These are phyloP conservation scores for Phasia obesa DNA, from an alignment of 2,888 invertebrate genomes.

Conservation along the genomic window DNA sequence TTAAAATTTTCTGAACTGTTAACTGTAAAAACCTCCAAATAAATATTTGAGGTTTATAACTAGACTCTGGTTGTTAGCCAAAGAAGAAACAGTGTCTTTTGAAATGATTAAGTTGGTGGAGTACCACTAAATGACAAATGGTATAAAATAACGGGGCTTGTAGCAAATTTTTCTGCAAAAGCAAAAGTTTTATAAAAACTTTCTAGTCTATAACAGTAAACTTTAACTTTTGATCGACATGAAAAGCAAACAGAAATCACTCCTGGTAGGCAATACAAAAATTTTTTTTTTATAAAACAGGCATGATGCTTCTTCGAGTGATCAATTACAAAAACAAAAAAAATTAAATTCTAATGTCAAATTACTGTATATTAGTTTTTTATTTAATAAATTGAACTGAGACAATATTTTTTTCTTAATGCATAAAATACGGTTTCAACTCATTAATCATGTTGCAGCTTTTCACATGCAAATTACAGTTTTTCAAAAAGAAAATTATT, in stretches of 20 bases:
- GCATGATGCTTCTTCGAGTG: background rate
- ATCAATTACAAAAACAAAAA: slow-evolving; percentile 4
- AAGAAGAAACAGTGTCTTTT: too few species aligned
- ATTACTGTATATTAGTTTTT: slow-evolving; percentile 48
- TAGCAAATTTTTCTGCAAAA: too few species aligned
- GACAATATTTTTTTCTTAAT: background rate
- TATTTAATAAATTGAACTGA: slow-evolving; percentile 9
- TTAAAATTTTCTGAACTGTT: too few species aligned
- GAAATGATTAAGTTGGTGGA: too few species aligned
- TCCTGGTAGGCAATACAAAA: background rate
- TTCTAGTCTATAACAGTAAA: too few species aligned
- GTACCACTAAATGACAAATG: too few species aligned
- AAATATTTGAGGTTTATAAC: too few species aligned
- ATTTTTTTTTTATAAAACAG: background rate
- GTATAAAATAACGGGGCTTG: too few species aligned
- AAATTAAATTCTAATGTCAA: slow-evolving; percentile 11
- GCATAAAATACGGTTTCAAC: slow-evolving; percentile 54
- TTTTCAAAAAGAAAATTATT: slow-evolving; percentile 70
- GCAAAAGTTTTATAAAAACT: too few species aligned
- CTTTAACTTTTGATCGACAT: background rate
- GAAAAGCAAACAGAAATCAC: background rate
- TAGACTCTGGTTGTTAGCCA: too few species aligned
- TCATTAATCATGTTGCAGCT: slow-evolving; percentile 72
- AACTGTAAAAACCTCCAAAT: too few species aligned
- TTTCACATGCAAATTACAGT: slow-evolving; percentile 65